These are phyloP conservation scores for Mercenaria mercenaria DNA, from an alignment of 1,140 invertebrate species.

Conservation along the genomic window DNA sequence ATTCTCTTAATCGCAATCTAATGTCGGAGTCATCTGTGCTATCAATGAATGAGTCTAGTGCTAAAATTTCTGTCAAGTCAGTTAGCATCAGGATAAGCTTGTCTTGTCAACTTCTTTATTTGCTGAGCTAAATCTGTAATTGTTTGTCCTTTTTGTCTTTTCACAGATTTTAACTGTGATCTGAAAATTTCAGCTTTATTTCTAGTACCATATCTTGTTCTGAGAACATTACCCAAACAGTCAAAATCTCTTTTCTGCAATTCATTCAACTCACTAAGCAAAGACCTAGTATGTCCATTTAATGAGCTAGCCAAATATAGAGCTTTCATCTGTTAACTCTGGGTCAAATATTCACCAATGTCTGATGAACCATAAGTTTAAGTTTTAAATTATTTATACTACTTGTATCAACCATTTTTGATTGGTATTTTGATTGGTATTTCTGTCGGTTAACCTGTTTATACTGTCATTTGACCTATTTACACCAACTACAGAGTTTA, in stretches of 20 bases:
- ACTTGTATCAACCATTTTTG: no score
- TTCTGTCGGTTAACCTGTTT: no score
- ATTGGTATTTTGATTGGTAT: no score
- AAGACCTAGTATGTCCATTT: background rate
- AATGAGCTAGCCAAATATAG: background rate
- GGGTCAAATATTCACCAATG: background rate
- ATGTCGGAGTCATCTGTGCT: conserved; percentile 3
- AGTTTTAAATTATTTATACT: conserved; percentile 11
- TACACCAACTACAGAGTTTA: no score
- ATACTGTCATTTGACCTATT: no score
- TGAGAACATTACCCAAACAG: background rate
- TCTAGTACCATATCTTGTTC: conserved; percentile 1
- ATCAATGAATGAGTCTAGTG: background rate
- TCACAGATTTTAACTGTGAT: background rate
- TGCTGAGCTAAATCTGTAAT: background rate
- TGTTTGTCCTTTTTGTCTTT: background rate
- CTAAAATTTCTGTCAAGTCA: conserved; percentile 28
- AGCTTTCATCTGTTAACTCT: background rate
- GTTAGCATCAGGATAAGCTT: conserved; percentile 15
- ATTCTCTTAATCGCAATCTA: background rate
- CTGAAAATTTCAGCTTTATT: conserved; percentile 27
- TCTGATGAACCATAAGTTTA: background rate
- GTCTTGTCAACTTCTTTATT: conserved; percentile 1
- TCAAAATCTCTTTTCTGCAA: background rate
- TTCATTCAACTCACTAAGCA: background rate